Conservation (phyloP, 2,797 vertebrate species). For the Sparus aurata region DNA sequence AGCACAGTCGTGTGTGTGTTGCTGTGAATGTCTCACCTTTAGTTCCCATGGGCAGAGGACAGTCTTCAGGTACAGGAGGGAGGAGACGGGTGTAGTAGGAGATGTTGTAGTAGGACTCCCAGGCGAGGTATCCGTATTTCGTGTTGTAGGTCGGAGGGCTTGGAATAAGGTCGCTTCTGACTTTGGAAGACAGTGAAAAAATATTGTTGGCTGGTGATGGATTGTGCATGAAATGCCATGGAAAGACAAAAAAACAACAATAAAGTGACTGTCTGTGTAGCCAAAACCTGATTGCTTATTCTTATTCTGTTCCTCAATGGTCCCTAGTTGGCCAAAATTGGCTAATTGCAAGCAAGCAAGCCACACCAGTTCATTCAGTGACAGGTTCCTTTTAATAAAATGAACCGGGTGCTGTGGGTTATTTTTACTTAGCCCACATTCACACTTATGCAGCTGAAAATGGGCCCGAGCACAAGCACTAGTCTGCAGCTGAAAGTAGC, state of each 20-base stretch:
- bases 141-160: constrained; percentile 95
- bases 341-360: not conserved
- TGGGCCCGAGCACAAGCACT: too few species aligned
- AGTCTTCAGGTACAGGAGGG: constrained; percentile 91
- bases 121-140: constrained; percentile 92
- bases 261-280: not conserved
- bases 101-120: constrained; percentile 93
- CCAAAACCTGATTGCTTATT: not conserved
- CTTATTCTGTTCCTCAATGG: not conserved
- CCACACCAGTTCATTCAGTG: not conserved
- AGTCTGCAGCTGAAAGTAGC: not conserved
- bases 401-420: too few species aligned
- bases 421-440: not conserved
- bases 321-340: not conserved
- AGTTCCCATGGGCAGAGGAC: constrained; percentile 92
- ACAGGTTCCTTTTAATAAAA: not conserved
- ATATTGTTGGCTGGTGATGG: not conserved
- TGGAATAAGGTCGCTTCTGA: constrained; percentile 90
- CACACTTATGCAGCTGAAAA: not conserved
- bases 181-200: constrained; percentile 72
- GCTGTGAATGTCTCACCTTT: constrained; percentile 86
- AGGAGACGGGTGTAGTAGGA: constrained; percentile 94
- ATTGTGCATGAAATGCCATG: not conserved
- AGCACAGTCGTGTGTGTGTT: not conserved
- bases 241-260: not conserved